phyloP scores from a whole-genome alignment of 2,113 vertebrate genomes.

The Indri indri region DNA sequence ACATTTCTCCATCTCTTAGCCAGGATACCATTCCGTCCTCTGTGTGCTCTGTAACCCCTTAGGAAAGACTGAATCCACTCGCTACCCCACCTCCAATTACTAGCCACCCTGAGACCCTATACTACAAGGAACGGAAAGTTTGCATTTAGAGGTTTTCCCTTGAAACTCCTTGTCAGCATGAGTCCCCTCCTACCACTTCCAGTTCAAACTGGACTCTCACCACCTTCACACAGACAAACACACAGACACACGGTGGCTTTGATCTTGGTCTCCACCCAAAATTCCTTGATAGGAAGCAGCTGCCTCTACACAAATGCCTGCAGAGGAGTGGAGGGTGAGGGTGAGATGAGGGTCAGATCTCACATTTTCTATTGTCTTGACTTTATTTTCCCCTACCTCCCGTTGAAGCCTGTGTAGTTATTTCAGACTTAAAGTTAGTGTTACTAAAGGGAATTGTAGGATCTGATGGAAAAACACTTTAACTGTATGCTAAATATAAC shows the following conservation, averaged over 20 bases:
- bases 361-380: not conserved
- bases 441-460: not conserved
- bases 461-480: not conserved
- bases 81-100: not conserved
- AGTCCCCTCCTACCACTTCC: not conserved
- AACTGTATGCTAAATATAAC: not conserved
- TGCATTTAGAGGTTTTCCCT: not conserved
- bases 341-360: not conserved
- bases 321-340: not conserved
- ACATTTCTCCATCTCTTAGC: not conserved
- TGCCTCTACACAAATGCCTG: not conserved
- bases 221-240: not conserved
- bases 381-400: not conserved
- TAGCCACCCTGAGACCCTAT: not conserved
- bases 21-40: not conserved
- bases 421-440: not conserved
- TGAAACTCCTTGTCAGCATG: not conserved
- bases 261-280: constrained; percentile 6
- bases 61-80: not conserved
- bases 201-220: not conserved
- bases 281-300: not conserved
- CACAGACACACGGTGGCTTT: not conserved
- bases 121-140: not conserved
- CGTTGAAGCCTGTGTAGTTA: not conserved
- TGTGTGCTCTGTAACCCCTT: not conserved